phyloP scores from a whole-genome alignment of 2,797 vertebrate genomes.

The Buphagus erythrorhynchus region DNA sequence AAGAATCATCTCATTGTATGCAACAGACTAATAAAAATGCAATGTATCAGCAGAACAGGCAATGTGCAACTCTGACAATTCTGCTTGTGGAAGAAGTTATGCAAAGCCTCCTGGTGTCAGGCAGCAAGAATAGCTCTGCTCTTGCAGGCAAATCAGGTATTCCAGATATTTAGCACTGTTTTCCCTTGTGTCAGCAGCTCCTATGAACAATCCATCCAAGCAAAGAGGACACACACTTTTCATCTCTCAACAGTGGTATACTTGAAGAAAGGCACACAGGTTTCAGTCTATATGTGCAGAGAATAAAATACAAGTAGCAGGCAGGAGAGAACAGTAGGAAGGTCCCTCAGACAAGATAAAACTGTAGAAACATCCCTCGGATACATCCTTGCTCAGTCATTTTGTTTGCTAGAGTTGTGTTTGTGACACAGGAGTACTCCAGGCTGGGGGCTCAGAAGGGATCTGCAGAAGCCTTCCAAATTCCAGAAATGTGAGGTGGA shows the following conservation, averaged over 20 bases:
- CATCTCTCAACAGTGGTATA: rapidly evolving
- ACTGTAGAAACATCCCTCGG: not conserved
- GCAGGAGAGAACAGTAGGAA: not conserved
- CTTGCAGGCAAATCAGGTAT: not conserved
- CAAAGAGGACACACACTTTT: not conserved
- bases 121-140: not conserved
- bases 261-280: not conserved
- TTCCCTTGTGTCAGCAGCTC: not conserved
- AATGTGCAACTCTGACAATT: not conserved
- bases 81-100: not conserved
- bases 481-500: not conserved
- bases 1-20: not conserved
- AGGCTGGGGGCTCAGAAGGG: not conserved
- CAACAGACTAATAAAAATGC: not conserved
- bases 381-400: not conserved
- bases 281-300: not conserved
- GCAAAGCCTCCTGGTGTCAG: not conserved
- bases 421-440: not conserved
- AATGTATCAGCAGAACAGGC: not conserved
- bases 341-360: not conserved
- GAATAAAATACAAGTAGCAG: not conserved
- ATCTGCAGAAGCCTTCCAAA: not conserved
- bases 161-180: not conserved
- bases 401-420: not conserved
- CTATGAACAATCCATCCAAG: not conserved